Evolutionary conservation across 30 jellyfish, hydroid and myxozoan species (phyloP).

Genomic region (Catostylus mosaicus): DNA sequence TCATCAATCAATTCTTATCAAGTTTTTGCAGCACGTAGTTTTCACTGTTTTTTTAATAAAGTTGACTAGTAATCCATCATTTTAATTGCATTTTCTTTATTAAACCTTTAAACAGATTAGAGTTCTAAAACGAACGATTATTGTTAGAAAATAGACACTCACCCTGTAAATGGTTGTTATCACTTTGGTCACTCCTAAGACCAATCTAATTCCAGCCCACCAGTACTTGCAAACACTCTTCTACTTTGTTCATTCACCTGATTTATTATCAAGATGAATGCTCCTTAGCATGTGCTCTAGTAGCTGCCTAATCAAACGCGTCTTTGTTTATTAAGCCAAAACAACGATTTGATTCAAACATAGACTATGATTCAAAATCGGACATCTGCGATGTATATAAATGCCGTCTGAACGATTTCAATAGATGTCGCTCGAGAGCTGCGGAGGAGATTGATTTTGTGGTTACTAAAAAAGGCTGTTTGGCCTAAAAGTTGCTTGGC

Average conservation of each 20-base stretch:
- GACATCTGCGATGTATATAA: not conserved
- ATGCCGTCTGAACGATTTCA: not conserved
- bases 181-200: not conserved
- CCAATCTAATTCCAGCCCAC: not conserved
- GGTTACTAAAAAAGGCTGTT: no score
- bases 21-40: not conserved
- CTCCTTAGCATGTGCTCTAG: not conserved
- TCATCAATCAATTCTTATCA: no score
- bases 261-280: not conserved
- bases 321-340: not conserved
- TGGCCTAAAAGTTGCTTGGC: no score
- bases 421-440: not conserved
- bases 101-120: not conserved
- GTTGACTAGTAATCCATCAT: not conserved
- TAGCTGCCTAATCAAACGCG: not conserved
- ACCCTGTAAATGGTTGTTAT: no score
- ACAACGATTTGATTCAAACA: constrained; percentile 1
- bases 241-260: constrained; percentile 1
- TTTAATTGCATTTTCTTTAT: not conserved
- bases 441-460: not conserved
- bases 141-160: no score
- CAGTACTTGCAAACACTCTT: not conserved
- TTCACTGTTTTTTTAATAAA: not conserved
- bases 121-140: not conserved
- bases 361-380: not conserved